phyloP scores from a whole-genome alignment of 1,140 invertebrate species.

The Cryptotermes secundus region DNA sequence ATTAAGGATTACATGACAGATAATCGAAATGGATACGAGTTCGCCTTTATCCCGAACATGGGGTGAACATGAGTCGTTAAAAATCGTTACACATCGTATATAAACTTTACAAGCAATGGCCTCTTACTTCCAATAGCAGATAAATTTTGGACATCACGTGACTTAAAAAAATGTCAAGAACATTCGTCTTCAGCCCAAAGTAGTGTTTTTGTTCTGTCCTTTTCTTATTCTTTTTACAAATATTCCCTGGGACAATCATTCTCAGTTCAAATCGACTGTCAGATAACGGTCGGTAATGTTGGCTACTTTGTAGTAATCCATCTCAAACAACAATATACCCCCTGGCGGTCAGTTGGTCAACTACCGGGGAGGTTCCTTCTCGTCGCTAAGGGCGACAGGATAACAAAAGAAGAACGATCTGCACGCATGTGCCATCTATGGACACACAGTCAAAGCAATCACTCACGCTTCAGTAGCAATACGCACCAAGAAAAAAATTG shows the following conservation, averaged over 20 bases:
- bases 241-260: background rate
- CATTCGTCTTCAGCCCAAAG: background rate
- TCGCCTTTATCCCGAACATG: too few species aligned
- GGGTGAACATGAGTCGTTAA: too few species aligned
- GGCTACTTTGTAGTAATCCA: conserved; percentile 11
- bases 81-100: too few species aligned
- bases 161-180: background rate
- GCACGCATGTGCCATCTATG: background rate
- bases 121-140: background rate
- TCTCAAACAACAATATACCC: conserved; percentile 4
- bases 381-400: background rate
- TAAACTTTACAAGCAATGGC: too few species aligned
- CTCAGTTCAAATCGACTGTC: conserved; percentile 18
- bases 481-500: too few species aligned
- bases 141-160: background rate
- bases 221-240: background rate
- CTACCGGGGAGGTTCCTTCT: conserved; percentile 2
- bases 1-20: too few species aligned
- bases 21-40: too few species aligned
- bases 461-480: background rate
- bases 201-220: background rate
- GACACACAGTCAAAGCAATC: background rate
- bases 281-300: background rate
- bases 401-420: conserved; percentile 11
- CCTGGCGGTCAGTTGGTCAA: conserved; percentile 16